Conservation (phyloP, 2,797 vertebrate genomes). For the Pterois miles region DNA sequence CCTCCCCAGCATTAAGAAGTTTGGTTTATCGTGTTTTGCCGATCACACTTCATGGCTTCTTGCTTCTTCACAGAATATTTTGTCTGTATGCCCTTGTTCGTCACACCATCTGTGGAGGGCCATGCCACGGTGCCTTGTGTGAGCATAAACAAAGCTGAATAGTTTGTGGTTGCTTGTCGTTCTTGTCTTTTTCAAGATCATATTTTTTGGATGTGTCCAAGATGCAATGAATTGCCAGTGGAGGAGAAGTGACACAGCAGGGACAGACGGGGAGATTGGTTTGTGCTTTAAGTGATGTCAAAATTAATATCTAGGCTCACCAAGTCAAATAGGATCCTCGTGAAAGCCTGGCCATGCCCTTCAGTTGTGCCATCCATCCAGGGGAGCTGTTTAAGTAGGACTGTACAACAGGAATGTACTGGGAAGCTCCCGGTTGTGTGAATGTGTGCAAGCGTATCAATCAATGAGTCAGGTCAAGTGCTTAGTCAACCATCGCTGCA, state of each 20-base stretch:
- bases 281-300: background rate
- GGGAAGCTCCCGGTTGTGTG: background rate
- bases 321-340: background rate
- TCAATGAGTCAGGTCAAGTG: constrained; percentile 35
- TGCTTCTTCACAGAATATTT: too few species aligned
- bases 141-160: background rate
- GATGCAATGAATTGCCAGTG: background rate
- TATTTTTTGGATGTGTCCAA: background rate
- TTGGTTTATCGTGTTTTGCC: too few species aligned
- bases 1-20: too few species aligned
- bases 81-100: too few species aligned
- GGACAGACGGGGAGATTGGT: background rate
- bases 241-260: background rate
- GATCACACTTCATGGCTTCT: too few species aligned
- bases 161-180: background rate
- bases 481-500: background rate
- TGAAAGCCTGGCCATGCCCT: background rate
- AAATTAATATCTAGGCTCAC: background rate
- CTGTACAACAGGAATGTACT: background rate
- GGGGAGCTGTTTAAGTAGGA: background rate
- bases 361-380: background rate
- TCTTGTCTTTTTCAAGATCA: background rate
- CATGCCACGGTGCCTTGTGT: too few species aligned
- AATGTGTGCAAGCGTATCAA: background rate
- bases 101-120: too few species aligned